Percentiles rank a stretch among this genome's conserved stretches.
These are phyloP conservation scores for Matsumurasca onukii DNA, from an alignment of 1,140 invertebrate species.

Conservation along the genomic window DNA sequence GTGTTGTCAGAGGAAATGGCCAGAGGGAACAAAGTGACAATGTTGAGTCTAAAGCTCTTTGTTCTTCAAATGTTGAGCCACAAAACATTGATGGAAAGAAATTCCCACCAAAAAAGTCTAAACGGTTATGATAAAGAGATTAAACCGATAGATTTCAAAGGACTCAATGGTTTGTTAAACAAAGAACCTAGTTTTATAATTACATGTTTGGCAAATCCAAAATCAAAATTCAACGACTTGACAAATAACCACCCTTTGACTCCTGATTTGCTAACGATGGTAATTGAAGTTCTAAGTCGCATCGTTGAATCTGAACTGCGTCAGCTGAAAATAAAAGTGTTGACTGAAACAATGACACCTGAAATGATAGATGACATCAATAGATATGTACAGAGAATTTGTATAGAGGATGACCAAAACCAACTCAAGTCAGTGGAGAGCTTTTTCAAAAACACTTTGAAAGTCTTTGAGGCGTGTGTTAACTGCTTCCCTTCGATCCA, in stretches of 20 bases:
- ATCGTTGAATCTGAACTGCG: constrained; percentile 24
- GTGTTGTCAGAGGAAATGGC: too few relatives aligned
- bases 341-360: constrained; percentile 9
- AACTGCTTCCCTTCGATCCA: constrained; percentile 28
- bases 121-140: too few relatives aligned
- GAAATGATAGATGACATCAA: constrained; percentile 27
- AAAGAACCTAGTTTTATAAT: constrained; percentile 29
- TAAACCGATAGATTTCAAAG: constrained; percentile 39
- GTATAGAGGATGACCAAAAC: constrained; percentile 20
- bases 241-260: constrained; percentile 20
- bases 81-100: not conserved
- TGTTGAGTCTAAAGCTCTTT: not conserved
- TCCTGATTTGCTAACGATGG: constrained; percentile 33
- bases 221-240: constrained; percentile 6
- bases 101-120: not conserved
- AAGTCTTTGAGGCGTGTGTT: constrained; percentile 25
- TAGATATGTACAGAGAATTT: constrained; percentile 6
- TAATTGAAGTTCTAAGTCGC: constrained; percentile 24
- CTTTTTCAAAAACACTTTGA: constrained; percentile 24
- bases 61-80: not conserved
- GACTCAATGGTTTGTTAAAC: constrained; percentile 23
- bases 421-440: not conserved
- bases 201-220: constrained; percentile 19
- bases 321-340: constrained; percentile 13
- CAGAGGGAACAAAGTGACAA: not conserved